A percentile compares a stretch with the other conserved stretches of the same genome.
These are phyloP conservation scores for Plecturocebus donacophilus DNA, from an alignment of 2,113 vertebrate species.

Conservation along the genomic window DNA sequence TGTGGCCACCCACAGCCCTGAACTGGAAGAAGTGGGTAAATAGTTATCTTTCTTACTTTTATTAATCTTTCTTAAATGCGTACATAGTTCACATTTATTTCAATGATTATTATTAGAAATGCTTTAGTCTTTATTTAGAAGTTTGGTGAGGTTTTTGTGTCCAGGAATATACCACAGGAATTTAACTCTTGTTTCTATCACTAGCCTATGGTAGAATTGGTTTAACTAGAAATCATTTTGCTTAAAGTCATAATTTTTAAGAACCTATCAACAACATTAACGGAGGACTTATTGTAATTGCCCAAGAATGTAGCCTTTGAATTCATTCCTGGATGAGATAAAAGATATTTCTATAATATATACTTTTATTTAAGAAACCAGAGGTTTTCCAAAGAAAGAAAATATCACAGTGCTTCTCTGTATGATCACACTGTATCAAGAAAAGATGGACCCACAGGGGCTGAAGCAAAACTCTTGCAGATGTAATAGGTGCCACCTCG, in stretches of 20 bases:
- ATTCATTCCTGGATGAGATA: slow-evolving; percentile 4
- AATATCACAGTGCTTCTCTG: background rate
- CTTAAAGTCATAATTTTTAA: background rate
- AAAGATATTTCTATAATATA: background rate
- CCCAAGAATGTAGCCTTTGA: background rate
- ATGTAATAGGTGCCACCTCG: background rate
- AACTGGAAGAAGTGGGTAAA: background rate
- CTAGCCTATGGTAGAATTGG: background rate
- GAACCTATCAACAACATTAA: background rate
- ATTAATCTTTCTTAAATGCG: background rate
- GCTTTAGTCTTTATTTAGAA: background rate
- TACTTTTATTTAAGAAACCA: background rate
- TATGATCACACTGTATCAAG: background rate
- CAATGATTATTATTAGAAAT: background rate
- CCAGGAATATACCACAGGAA: background rate
- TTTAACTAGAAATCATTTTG: background rate
- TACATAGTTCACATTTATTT: background rate
- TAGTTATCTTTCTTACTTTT: background rate
- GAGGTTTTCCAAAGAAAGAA: background rate
- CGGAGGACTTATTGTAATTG: background rate
- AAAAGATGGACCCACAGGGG: background rate
- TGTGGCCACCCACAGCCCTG: background rate
- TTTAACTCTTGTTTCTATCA: background rate
- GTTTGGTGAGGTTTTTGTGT: background rate
- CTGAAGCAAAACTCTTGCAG: background rate